Conservation (phyloP, 2,888 invertebrate genomes). For the Trissoscelio sp. region DNA sequence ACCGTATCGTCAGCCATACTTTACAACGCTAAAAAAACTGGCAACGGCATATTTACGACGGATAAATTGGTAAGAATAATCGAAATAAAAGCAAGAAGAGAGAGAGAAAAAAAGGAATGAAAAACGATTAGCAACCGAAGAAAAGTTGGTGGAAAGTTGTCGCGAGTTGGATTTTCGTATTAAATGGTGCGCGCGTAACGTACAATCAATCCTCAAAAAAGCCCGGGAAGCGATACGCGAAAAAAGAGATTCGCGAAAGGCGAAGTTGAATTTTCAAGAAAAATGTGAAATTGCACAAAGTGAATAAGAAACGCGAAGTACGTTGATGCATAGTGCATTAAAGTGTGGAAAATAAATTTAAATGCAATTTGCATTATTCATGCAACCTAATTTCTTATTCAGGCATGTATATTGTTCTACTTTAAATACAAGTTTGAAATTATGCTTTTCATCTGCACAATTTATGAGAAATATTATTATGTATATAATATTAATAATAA, state of each 20-base stretch:
- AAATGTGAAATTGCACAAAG: slow-evolving; percentile 68
- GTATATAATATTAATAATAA: slow-evolving; percentile 68
- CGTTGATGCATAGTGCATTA: slow-evolving; percentile 70
- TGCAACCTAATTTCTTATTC: slow-evolving; percentile 70
- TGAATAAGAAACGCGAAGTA: slow-evolving; percentile 69
- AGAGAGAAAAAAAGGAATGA: slow-evolving; percentile 1
- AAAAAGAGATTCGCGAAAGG: slow-evolving; percentile 35
- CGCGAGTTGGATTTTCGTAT: slow-evolving; percentile 45
- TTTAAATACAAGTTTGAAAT: slow-evolving; percentile 69
- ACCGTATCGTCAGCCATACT: slow-evolving; percentile 1
- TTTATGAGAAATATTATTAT: slow-evolving; percentile 68
- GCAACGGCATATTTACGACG: slow-evolving; percentile 28
- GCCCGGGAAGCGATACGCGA: slow-evolving; percentile 42
- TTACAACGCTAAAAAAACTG: slow-evolving; percentile 9
- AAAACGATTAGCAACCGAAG: slow-evolving; percentile 42
- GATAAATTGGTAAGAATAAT: slow-evolving; percentile 18
- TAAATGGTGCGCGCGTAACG: slow-evolving; percentile 39
- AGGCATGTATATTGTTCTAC: slow-evolving; percentile 69
- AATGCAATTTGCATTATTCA: slow-evolving; percentile 70
- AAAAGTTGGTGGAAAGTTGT: slow-evolving; percentile 44
- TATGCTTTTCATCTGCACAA: slow-evolving; percentile 69
- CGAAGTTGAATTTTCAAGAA: slow-evolving; percentile 60
- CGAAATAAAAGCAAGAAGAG: neutral
- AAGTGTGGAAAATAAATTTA: slow-evolving; percentile 70
- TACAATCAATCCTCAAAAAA: slow-evolving; percentile 55